Evolutionary conservation across 2,113 vertebrate genomes (phyloP).

Genomic region (Anser cygnoides): DNA sequence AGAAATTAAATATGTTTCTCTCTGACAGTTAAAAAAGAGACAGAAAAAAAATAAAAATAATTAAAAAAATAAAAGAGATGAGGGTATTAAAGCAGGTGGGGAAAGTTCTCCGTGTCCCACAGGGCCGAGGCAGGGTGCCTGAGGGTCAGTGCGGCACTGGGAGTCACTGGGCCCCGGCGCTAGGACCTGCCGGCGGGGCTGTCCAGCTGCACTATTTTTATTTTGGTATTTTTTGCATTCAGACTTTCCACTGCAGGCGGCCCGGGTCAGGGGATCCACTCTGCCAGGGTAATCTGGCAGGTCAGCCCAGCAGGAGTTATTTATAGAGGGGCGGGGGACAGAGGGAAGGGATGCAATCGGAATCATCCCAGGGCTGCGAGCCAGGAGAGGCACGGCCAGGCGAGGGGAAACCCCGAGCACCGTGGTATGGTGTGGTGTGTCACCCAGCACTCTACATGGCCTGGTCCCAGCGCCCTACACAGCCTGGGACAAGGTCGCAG

Average conservation of each 20-base stretch:
- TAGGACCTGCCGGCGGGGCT: background rate
- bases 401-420: too few relatives aligned
- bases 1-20: background rate
- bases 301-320: constrained; percentile 67
- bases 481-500: background rate
- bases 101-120: background rate
- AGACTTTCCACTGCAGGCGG: constrained; percentile 75
- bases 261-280: constrained; percentile 48
- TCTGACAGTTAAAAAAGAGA: background rate
- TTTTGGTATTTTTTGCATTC: constrained; percentile 66
- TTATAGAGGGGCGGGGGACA: constrained; percentile 69
- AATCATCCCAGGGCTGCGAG: background rate
- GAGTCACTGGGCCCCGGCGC: background rate
- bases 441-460: too few relatives aligned
- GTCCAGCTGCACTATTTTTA: constrained; percentile 73
- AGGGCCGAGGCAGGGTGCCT: background rate
- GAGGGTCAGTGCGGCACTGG: background rate
- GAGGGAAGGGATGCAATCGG: background rate
- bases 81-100: too few relatives aligned
- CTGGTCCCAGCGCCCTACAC: background rate
- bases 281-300: constrained; percentile 71
- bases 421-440: too few relatives aligned
- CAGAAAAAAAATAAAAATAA: too few relatives aligned
- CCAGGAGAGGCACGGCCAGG: background rate
- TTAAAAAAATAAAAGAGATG: too few relatives aligned